These are phyloP conservation scores for Branchinecta lynchi DNA, from an alignment of 1,140 invertebrate species.

Conservation along the genomic window DNA sequence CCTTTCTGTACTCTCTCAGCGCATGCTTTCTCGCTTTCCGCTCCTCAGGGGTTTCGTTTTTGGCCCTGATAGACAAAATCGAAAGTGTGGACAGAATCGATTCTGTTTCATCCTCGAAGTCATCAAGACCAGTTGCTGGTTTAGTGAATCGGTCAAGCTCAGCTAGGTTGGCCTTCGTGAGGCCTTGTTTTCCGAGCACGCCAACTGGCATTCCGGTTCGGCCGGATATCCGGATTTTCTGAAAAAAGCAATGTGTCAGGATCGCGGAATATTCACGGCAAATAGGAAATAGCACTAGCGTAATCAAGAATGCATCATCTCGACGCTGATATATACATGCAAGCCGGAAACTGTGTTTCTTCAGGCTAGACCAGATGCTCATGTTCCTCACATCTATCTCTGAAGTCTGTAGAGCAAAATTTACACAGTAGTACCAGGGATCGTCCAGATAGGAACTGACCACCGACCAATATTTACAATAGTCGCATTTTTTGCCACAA, in stretches of 20 bases:
- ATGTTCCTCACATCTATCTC: too few relatives aligned
- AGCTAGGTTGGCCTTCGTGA: conserved; percentile 50
- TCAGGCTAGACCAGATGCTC: too few relatives aligned
- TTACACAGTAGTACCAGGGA: too few relatives aligned
- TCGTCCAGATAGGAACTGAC: too few relatives aligned
- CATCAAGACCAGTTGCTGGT: conserved; percentile 28
- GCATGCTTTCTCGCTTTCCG: conserved; percentile 59
- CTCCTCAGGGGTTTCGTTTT: conserved; percentile 67
- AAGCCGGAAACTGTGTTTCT: too few relatives aligned
- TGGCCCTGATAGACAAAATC: conserved; percentile 51
- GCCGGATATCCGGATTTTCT: conserved; percentile 45
- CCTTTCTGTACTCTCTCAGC: conserved; percentile 62
- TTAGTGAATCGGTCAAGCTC: conserved; percentile 37
- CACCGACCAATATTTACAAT: too few relatives aligned
- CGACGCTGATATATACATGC: too few relatives aligned
- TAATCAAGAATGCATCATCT: too few relatives aligned
- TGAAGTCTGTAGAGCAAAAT: too few relatives aligned
- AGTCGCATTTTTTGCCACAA: too few relatives aligned
- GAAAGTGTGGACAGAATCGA: conserved; percentile 51
- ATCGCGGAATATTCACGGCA: too few relatives aligned
- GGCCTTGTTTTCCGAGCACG: conserved; percentile 38
- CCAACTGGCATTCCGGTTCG: conserved; percentile 56
- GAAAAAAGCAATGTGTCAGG: not conserved
- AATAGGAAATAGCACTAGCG: too few relatives aligned
- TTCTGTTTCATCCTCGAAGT: conserved; percentile 35